Conservation (phyloP, 53 echinoderm and acorn worm species). For the Paracentrotus lividus region DNA sequence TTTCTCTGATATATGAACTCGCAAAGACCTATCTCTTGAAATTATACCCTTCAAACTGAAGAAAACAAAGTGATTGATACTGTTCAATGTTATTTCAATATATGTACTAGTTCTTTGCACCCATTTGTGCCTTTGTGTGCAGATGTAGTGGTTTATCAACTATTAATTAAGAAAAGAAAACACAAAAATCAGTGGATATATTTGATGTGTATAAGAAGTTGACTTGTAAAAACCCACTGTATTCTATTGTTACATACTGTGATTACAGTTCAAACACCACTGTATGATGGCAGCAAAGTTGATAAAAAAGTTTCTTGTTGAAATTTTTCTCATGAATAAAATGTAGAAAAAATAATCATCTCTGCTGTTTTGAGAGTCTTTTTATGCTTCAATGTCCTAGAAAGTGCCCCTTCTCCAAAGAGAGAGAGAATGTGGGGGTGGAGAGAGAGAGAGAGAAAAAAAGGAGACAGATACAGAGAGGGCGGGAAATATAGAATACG, state of each 20-base stretch:
- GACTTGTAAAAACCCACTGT: conserved; percentile 70
- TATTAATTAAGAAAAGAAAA: not conserved
- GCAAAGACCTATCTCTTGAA: not conserved
- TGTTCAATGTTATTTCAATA: conserved; percentile 31
- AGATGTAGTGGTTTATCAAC: conserved; percentile 58
- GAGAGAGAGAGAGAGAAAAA: too few relatives aligned
- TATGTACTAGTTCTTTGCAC: conserved; percentile 71
- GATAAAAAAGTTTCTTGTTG: conserved; percentile 59
- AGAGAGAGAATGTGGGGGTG: too few relatives aligned
- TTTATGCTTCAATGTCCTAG: too few relatives aligned
- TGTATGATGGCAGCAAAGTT: conserved; percentile 51
- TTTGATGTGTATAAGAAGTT: conserved; percentile 72
- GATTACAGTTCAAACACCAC: conserved; percentile 63
- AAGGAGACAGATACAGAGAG: too few relatives aligned
- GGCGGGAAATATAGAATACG: too few relatives aligned
- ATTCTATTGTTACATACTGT: conserved; percentile 60
- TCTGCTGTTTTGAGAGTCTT: not conserved
- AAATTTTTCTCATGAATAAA: conserved; percentile 66
- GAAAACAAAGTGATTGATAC: not conserved
- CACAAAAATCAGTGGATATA: conserved; percentile 67
- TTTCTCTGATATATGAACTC: not conserved
- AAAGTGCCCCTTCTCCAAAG: too few relatives aligned
- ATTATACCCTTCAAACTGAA: not conserved
- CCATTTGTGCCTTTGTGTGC: conserved; percentile 75
- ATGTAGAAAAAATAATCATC: conserved; percentile 46